phyloP scores from a whole-genome alignment of 2,888 invertebrate species.

The Pyrrhia umbra region DNA sequence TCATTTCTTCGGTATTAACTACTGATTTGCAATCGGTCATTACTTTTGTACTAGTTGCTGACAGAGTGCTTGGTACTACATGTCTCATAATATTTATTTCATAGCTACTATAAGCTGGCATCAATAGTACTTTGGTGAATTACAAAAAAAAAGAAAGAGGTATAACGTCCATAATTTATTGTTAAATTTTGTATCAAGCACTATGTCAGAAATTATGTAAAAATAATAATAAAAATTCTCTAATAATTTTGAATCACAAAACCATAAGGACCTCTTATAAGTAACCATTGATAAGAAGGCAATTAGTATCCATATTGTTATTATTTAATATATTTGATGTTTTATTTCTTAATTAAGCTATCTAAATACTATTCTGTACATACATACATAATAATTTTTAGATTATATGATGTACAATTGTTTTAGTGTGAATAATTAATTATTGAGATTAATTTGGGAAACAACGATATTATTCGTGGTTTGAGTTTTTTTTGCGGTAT shows the following conservation, averaged over 20 bases:
- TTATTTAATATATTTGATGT: conserved; percentile 90
- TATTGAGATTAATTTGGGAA: conserved; percentile 85
- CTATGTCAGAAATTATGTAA: conserved; percentile 67
- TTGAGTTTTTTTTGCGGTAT: conserved; percentile 72
- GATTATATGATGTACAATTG: conserved; percentile 89
- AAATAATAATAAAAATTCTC: conserved; percentile 63
- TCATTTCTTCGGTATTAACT: conserved; percentile 70
- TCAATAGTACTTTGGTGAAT: conserved; percentile 50
- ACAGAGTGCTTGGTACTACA: conserved; percentile 75
- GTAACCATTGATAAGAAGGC: conserved; percentile 90
- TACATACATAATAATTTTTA: conserved; percentile 87
- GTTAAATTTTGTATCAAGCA: conserved; percentile 70
- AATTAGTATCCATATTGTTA: conserved; percentile 90
- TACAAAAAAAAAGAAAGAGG: conserved; percentile 40
- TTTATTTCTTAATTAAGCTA: conserved; percentile 89
- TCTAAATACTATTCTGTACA: conserved; percentile 89
- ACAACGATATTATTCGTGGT: conserved; percentile 79
- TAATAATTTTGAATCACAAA: conserved; percentile 85
- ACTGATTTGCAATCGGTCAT: conserved; percentile 73
- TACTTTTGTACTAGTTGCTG: conserved; percentile 66
- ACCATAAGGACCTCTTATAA: conserved; percentile 91
- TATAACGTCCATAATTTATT: conserved; percentile 67
- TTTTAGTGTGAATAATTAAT: conserved; percentile 89
- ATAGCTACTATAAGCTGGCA: conserved; percentile 61
- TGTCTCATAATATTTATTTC: conserved; percentile 62